Base-by-base conservation (phyloP, 2,888 invertebrate species). In the Polyommatus iphigenia region DNA sequence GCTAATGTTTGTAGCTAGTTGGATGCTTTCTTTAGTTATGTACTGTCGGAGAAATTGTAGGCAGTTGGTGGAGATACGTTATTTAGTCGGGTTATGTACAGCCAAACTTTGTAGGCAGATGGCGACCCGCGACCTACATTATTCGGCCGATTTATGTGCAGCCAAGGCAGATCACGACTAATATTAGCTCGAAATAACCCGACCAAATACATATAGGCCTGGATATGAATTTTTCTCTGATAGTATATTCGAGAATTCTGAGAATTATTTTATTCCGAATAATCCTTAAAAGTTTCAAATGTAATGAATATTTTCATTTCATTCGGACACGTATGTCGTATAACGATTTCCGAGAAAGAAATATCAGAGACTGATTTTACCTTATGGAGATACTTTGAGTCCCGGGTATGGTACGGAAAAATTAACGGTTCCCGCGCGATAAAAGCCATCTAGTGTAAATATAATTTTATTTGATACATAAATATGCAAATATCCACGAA, bases 1-100 rank as follows among this genome's bases (percentile, higher is more conserved):
- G 67, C 15, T 50, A 46, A 50, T 75, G 75, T 50, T 75, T 15
- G 50, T 75, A 46, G 6, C 29, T 67, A 18, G 18, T 67, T 67
- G 29, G 67, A 29, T 29, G 67, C 29, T 15, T 67, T 32, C 15
- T 29, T 67, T 18, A 10, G 62, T 6, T 15, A 15, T 8, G 10
- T 67, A 32, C 15, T 15, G 20, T 59, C 20, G 8, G 20, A 59
- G 7, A 59, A 15, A 59, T 15, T 54, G 2, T 54, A 54, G 5
- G 15, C 3, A 13, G 50, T 15, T 46, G 57, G 57, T 36, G 36
- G 7, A 57, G 6, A 6, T 6, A 57, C 57, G 3, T 15, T 3
- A 50, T 50, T 50, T 50, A 3, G 50, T 3, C 50, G 50, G 10
- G 13, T 50, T 13, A 57, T 57, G 10, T 13, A 18, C 13, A 18